Conservation (phyloP, 2,888 invertebrate genomes). For the Tribolium freemani region DNA sequence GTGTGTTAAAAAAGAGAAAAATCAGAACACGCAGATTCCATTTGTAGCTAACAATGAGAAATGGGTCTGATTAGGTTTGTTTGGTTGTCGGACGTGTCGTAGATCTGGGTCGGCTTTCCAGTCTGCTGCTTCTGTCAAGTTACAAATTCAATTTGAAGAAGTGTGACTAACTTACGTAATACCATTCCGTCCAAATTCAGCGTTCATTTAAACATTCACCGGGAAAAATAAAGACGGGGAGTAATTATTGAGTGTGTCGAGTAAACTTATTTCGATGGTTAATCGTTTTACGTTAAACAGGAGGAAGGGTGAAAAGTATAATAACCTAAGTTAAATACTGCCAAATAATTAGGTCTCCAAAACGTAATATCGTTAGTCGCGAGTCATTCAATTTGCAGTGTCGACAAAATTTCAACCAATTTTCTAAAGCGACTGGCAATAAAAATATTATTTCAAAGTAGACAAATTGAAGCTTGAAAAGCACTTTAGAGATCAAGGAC, state of each 20-base stretch:
- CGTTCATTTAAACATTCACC: slow-evolving; percentile 14
- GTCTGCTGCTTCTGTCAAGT: slow-evolving; percentile 57
- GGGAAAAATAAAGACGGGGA: neutral
- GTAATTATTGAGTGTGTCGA: neutral
- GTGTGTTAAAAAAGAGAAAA: slow-evolving; percentile 40
- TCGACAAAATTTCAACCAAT: slow-evolving; percentile 33
- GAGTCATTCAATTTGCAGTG: slow-evolving; percentile 31
- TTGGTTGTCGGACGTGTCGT: slow-evolving; percentile 56
- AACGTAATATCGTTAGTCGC: slow-evolving; percentile 30
- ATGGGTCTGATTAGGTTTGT: slow-evolving; percentile 57
- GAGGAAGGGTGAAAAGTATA: slow-evolving; percentile 3
- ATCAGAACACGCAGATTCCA: slow-evolving; percentile 49
- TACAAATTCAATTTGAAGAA: slow-evolving; percentile 59
- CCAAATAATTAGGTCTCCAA: slow-evolving; percentile 28
- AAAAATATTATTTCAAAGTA: slow-evolving; percentile 48
- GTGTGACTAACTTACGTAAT: slow-evolving; percentile 57
- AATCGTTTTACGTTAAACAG: neutral
- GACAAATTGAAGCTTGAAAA: slow-evolving; percentile 43
- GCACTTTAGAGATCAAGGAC: slow-evolving; percentile 34
- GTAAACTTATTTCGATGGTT: neutral
- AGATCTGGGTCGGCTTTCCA: slow-evolving; percentile 55
- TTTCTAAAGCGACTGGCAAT: slow-evolving; percentile 39
- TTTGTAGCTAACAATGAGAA: slow-evolving; percentile 55
- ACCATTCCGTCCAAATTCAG: slow-evolving; percentile 46
- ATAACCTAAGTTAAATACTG: slow-evolving; percentile 13